phyloP scores from a whole-genome alignment of 2,888 invertebrate species.

The Tenthredo mesomela region DNA sequence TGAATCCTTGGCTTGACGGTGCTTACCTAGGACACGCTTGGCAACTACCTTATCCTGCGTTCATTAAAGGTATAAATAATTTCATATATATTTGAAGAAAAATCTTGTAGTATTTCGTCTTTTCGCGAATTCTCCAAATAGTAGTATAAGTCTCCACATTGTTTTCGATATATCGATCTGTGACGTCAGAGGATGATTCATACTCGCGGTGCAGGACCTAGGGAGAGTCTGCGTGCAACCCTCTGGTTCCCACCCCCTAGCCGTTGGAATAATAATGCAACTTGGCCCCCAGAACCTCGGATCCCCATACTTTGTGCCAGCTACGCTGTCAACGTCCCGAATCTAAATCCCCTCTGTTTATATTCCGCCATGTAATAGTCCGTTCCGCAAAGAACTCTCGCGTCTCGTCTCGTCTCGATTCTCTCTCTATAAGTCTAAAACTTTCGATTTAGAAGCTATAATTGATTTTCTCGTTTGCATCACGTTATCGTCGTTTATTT shows the following conservation, averaged over 20 bases:
- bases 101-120: background rate
- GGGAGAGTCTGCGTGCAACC: slow-evolving; percentile 66
- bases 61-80: slow-evolving; percentile 82
- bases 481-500: background rate
- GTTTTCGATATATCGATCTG: slow-evolving; percentile 56
- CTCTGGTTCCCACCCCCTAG: slow-evolving; percentile 67
- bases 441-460: too few relatives aligned
- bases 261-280: slow-evolving; percentile 70
- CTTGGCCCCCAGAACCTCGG: slow-evolving; percentile 56
- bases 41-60: slow-evolving; percentile 78
- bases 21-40: slow-evolving; percentile 90
- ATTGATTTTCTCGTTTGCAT: background rate
- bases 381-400: slow-evolving; percentile 33
- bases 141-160: slow-evolving; percentile 53
- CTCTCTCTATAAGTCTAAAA: too few relatives aligned
- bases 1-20: slow-evolving; percentile 92
- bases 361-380: slow-evolving; percentile 28
- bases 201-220: slow-evolving; percentile 69
- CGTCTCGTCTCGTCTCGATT: background rate
- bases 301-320: slow-evolving; percentile 44
- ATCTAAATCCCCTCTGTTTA: slow-evolving; percentile 52
- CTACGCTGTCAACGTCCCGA: slow-evolving; percentile 55
- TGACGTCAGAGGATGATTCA: slow-evolving; percentile 73
- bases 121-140: slow-evolving; percentile 24
- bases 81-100: background rate